These are phyloP conservation scores for Mesopsocus fuscifrons DNA, from an alignment of 2,888 invertebrate genomes.

Conservation along the genomic window DNA sequence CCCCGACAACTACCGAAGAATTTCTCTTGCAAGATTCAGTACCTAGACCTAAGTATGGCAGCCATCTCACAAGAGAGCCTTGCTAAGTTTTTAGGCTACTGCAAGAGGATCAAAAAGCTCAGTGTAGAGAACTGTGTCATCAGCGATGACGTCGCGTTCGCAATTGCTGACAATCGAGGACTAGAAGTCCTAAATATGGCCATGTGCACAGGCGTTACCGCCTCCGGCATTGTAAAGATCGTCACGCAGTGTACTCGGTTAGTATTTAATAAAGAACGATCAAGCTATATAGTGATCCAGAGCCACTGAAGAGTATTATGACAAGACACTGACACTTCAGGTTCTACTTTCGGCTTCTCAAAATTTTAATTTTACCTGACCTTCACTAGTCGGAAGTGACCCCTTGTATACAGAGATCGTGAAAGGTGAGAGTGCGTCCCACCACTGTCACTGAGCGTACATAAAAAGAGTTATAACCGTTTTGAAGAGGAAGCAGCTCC, in stretches of 20 bases:
- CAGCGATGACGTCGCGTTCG: constrained; percentile 39
- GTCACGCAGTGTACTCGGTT: constrained; percentile 38
- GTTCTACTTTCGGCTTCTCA: too few relatives aligned
- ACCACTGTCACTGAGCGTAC: too few relatives aligned
- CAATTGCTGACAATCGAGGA: constrained; percentile 43
- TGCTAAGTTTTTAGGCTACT: constrained; percentile 39
- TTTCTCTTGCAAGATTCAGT: constrained; percentile 45
- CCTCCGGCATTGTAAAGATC: constrained; percentile 40
- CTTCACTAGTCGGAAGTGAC: too few relatives aligned
- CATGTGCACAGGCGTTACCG: constrained; percentile 54
- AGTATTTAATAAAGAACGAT: too few relatives aligned
- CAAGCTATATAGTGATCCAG: not conserved
- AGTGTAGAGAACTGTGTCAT: constrained; percentile 64
- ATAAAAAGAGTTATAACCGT: too few relatives aligned
- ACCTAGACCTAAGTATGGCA: constrained; percentile 71
- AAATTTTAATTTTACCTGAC: too few relatives aligned
- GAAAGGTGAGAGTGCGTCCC: too few relatives aligned
- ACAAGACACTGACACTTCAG: too few relatives aligned
- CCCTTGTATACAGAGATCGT: too few relatives aligned
- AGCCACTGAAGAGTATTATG: too few relatives aligned
- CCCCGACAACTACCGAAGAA: constrained; percentile 24
- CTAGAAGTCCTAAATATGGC: constrained; percentile 68
- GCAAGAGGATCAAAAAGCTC: constrained; percentile 53
- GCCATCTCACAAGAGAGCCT: constrained; percentile 31
- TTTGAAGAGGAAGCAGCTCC: too few relatives aligned